Base-by-base conservation (phyloP, 2,113 vertebrate species). In the Alexandromys fortis region DNA sequence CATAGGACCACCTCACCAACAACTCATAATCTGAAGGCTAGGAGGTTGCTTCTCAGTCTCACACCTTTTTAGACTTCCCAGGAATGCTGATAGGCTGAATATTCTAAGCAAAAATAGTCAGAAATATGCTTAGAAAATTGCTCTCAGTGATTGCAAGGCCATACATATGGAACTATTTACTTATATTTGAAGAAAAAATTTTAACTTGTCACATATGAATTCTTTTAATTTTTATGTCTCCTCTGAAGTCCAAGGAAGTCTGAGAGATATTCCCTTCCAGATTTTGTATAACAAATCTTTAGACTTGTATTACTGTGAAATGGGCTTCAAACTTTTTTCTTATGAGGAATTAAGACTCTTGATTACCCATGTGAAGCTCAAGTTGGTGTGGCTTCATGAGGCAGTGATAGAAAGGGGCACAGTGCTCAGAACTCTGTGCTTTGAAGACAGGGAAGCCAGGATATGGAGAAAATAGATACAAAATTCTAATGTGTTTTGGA, bases 171-270 rank as follows among this genome's bases (percentile, higher is more conserved):
- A 10, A 45, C 70, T 90, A 70, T 89, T 94, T n/a, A 68, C 28
- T 94, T 73, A 61, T 14, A 63, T 47, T 77, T 94, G 26, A 12
- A 90, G 63, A 12, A 55, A 55, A 55, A 67, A 19, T 95, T 94
- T 88, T 63, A 82, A 90, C 77, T 11, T 7, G 61, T 42, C 28
- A 45, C 11, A 22, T 96, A 90, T 35, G 33, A 24, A 68, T 79
- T 16, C 0, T 26, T 92, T 90, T 75, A 61, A 91, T 94, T 91
- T 91, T 70, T 19, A 11, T 68, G 89, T 68, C 76, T 94, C 33
- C 45, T 70, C 22, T 90, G 28, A 91, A 72, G 2, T 14, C 21
- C 81, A 92, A 38, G 47, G n/a, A n/a, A n/a, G n/a, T 92, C 55
- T 22, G 17, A 42, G 35, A 82, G 24, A 22, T 28, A 30, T 28